Evolutionary conservation across 2,797 vertebrate species (phyloP), one percentile per base, ranked within the genome.

Genomic region (Parotocinclus haroldoi): DNA sequence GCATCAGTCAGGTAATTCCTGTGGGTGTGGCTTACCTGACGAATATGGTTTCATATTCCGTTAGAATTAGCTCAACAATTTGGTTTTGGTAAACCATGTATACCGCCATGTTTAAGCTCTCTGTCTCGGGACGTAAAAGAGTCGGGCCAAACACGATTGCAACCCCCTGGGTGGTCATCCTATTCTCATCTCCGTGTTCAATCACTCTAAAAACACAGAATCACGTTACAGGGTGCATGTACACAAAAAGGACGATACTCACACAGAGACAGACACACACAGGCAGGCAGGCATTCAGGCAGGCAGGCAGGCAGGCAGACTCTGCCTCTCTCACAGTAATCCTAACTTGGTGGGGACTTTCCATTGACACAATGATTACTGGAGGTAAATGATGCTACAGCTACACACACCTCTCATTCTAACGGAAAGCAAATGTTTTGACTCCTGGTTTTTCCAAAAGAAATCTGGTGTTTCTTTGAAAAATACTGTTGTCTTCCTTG

Each of bases 121-220:
- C 93, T 62, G 85, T 89, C 76, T 94, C 93, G 14, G 93, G 93
- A 58, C 92, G 91, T 70, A 94, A 78, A 9, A 94, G 82, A 45
- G 93, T 94, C 13, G 93, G 93, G 44, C 93, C 93, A 74, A 94
- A 94, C 76, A 94, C 92, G 66, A 94, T 94, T 19, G 93, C 92
- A 81, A 93, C 78, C 55, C 93, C 94, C 77, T 93, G 93, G 72
- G 86, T 89, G 12, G 89, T 93, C 93, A 94, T 94, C 76, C 93
- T 82, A 72, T 94, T 94, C 78, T 86, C 87, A 68, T 92, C 91
- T 74, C 91, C 90, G 7, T 90, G 89, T 79, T 92, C 91, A 73
- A 93, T 84, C 76, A 94, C 89, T 77, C 93, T 94, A 62, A 3
- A 65, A n/a, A 67, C 40, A 59, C 8, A 63, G 14, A 50, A 11